Percentiles rank a stretch among this genome's conserved stretches.
Conservation (phyloP, 2,797 vertebrate species). For the Chaetodon trifasciatus region DNA sequence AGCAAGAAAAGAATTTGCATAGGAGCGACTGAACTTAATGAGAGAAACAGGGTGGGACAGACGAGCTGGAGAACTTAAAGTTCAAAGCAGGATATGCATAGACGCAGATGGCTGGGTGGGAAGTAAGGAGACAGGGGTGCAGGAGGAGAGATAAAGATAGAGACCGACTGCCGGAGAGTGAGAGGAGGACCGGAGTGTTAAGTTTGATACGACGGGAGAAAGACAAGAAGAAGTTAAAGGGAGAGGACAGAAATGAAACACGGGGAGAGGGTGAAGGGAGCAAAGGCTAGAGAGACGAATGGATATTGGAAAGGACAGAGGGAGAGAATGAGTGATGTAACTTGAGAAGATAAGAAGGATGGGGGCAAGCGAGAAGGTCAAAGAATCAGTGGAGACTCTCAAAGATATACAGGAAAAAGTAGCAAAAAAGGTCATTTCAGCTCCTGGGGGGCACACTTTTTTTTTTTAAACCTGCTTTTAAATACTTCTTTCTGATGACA, state of each 20-base stretch:
- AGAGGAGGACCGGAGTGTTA: slow-evolving; percentile 8
- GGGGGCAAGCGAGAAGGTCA: slow-evolving; percentile 30
- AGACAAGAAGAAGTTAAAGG: slow-evolving; percentile 21
- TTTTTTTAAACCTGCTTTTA: slow-evolving; percentile 7
- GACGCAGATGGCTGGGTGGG: slow-evolving; percentile 40
- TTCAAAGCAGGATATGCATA: slow-evolving; percentile 38
- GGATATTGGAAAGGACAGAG: slow-evolving; percentile 47
- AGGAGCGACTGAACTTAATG: neutral
- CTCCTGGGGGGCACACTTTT: neutral
- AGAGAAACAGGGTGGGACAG: slow-evolving; percentile 1
- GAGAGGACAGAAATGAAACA: slow-evolving; percentile 33
- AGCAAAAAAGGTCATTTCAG: slow-evolving; percentile 22
- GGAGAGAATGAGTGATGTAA: slow-evolving; percentile 53
- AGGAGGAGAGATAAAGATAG: slow-evolving; percentile 30
- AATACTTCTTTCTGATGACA: slow-evolving; percentile 24
- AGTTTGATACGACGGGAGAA: slow-evolving; percentile 7
- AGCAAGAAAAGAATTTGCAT: neutral
- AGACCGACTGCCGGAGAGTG: neutral
- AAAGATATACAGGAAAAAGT: slow-evolving; percentile 14
- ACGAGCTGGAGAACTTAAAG: slow-evolving; percentile 13
- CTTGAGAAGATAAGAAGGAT: slow-evolving; percentile 32
- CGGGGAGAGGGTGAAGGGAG: slow-evolving; percentile 2
- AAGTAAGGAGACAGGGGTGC: slow-evolving; percentile 8
- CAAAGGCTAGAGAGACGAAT: slow-evolving; percentile 29
- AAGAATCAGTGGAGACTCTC: slow-evolving; percentile 13